A percentile compares a stretch with the other conserved stretches of the same genome.
Conservation (phyloP, 2,113 vertebrate species). For the Deroptyus accipitrinus region DNA sequence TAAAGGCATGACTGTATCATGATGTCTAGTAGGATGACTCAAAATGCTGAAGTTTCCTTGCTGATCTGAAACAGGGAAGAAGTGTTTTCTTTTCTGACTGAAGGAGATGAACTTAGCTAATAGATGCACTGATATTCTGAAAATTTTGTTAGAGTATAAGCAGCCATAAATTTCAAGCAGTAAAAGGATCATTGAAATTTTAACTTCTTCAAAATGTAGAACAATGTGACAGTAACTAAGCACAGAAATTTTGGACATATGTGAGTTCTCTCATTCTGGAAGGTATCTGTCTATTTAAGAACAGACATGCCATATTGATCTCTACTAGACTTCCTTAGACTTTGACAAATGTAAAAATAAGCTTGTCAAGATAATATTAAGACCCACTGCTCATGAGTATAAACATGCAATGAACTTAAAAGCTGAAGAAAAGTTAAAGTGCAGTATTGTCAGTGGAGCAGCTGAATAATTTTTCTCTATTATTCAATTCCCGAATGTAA, state of each 20-base stretch:
- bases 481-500: not conserved
- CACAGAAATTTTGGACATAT: not conserved
- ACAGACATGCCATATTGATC: conserved; percentile 2
- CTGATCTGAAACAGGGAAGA: not conserved
- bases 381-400: not conserved
- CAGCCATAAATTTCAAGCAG: not conserved
- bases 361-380: conserved; percentile 47
- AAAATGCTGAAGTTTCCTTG: not conserved
- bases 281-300: conserved; percentile 19
- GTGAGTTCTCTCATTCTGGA: not conserved
- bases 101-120: not conserved
- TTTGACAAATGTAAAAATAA: not conserved
- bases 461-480: not conserved
- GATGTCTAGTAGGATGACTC: not conserved
- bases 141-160: conserved; percentile 10
- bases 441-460: not conserved
- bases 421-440: not conserved
- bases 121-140: not conserved
- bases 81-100: not conserved
- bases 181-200: not conserved
- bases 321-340: not conserved
- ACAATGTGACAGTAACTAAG: not conserved
- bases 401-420: not conserved
- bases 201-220: not conserved
- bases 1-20: not conserved